phyloP scores from a whole-genome alignment of 2,888 invertebrate species.

The Anagyrus pseudococci region DNA sequence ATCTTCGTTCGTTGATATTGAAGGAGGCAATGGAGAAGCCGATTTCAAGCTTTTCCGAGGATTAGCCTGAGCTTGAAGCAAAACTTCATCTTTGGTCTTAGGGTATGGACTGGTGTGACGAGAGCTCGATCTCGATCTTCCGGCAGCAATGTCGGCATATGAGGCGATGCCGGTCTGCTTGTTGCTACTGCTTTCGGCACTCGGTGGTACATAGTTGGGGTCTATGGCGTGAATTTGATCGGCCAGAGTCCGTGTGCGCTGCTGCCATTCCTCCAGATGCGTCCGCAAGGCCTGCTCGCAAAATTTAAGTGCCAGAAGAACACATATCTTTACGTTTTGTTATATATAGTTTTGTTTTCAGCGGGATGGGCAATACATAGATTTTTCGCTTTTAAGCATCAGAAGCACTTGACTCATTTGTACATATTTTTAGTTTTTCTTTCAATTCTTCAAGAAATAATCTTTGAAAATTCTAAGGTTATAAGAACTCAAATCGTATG shows the following conservation, averaged over 20 bases:
- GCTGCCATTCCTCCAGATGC: constrained; percentile 71
- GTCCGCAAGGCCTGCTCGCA: constrained; percentile 72
- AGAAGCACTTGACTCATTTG: constrained; percentile 38
- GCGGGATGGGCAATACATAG: constrained; percentile 31
- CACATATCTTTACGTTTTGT: constrained; percentile 52
- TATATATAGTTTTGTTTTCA: constrained; percentile 39
- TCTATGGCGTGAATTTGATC: constrained; percentile 77
- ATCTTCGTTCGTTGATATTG: constrained; percentile 8
- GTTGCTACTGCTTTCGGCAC: constrained; percentile 54
- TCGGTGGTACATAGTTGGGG: constrained; percentile 72
- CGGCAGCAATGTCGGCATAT: constrained; percentile 77
- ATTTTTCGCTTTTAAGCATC: constrained; percentile 31
- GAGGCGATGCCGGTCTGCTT: constrained; percentile 49
- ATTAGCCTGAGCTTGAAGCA: neutral
- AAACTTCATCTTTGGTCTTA: neutral
- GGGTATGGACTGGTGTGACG: constrained; percentile 54
- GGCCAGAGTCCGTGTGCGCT: constrained; percentile 76
- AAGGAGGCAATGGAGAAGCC: neutral
- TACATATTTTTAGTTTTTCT: constrained; percentile 42
- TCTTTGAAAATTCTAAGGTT: constrained; percentile 15
- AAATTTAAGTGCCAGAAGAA: constrained; percentile 47
- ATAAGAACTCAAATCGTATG: constrained; percentile 12
- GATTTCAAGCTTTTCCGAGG: neutral
- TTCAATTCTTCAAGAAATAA: constrained; percentile 5
- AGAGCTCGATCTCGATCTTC: constrained; percentile 63